These are phyloP conservation scores for Cataglyphis altisquamis DNA, from an alignment of 2,888 invertebrate genomes.

Conservation along the genomic window DNA sequence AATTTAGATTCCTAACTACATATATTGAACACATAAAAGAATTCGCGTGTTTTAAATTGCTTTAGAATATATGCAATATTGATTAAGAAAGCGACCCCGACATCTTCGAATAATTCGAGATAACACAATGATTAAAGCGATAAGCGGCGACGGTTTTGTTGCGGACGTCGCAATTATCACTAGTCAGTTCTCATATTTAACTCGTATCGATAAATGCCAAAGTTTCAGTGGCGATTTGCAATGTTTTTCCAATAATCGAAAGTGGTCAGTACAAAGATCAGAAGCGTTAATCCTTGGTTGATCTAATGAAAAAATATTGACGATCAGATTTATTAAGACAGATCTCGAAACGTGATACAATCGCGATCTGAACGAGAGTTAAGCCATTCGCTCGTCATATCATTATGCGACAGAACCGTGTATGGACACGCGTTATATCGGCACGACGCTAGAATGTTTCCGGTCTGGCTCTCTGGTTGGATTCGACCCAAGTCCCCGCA, in stretches of 20 bases:
- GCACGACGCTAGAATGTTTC: constrained; percentile 55
- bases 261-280: neutral
- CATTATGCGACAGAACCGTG: neutral
- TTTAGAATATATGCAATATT: neutral
- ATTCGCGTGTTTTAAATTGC: neutral
- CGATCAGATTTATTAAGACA: neutral
- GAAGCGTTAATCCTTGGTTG: neutral
- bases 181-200: neutral
- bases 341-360: neutral
- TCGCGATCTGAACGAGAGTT: neutral
- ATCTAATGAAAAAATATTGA: neutral
- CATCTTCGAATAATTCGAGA: constrained; percentile 12
- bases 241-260: neutral
- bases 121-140: constrained; percentile 58
- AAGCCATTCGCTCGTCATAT: neutral
- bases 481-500: constrained; percentile 35
- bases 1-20: neutral
- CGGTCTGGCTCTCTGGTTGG: constrained; percentile 58
- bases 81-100: neutral
- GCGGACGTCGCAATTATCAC: constrained; percentile 37
- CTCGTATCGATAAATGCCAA: neutral
- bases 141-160: constrained; percentile 51
- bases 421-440: constrained; percentile 6
- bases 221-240: constrained; percentile 9
- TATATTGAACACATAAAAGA: neutral